Evolutionary conservation across 2,888 invertebrate species (phyloP).

Genomic region (Ischnura elegans): DNA sequence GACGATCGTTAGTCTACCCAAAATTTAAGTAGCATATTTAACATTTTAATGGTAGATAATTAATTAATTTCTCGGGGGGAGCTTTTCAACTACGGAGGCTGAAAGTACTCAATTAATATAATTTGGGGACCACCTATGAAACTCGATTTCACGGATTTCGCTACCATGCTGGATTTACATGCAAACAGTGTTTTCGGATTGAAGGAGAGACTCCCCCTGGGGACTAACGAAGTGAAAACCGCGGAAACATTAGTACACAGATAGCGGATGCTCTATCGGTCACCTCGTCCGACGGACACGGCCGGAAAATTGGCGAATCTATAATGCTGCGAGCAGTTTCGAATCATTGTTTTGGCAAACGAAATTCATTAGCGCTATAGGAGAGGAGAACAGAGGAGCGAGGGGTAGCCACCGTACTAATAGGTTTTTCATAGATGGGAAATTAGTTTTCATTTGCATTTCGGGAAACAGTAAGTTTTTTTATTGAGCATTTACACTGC

Average conservation of each 20-base stretch:
- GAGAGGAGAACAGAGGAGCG: slow-evolving; percentile 43
- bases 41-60: too few species aligned
- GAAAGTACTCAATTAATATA: too few species aligned
- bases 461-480: slow-evolving; percentile 46
- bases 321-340: background rate
- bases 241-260: background rate
- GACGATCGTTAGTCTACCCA: too few species aligned
- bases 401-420: slow-evolving; percentile 4
- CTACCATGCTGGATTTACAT: too few species aligned
- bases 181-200: too few species aligned
- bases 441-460: slow-evolving; percentile 52
- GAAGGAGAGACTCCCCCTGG: background rate
- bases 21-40: too few species aligned
- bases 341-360: slow-evolving; percentile 38
- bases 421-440: slow-evolving; percentile 56
- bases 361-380: slow-evolving; percentile 29
- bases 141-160: too few species aligned
- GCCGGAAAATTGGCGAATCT: slow-evolving; percentile 20
- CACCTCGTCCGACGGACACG: background rate
- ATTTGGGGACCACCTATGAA: too few species aligned
- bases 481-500: background rate
- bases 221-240: background rate
- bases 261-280: slow-evolving; percentile 4
- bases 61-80: too few species aligned
- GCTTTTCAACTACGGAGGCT: too few species aligned